Evolutionary conservation across 2,888 invertebrate genomes (phyloP), one percentile per base, ranked within the genome.

Genomic region (Synanthedon vespiformis): DNA sequence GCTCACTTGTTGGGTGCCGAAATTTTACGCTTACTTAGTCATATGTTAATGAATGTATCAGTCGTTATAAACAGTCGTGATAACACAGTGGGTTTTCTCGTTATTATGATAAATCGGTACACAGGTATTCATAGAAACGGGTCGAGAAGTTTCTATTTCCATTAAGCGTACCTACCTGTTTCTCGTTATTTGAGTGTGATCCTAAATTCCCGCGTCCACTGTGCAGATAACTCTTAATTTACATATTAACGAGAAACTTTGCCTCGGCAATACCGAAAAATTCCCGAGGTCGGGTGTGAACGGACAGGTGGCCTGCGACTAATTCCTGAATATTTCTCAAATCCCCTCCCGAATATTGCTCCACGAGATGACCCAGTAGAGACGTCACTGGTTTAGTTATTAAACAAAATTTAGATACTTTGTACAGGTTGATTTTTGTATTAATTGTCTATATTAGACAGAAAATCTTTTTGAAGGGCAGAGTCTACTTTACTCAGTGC

Each of bases 211-310:
- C 61, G 66, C 67, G 73, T 77, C 77, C 77, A 71, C 73, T 65
- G 70, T 67, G 66, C 75, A 82, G 83, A 80, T 81, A 77, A 78
- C 78, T 81, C 79, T 81, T 79, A 76, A 85, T 85, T 85, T 85
- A 76, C 85, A 85, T 85, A 83, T 82, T 85, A 85, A 85, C 82
- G 82, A 85, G 85, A 80, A 83, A 83, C 77, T 84, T 83, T 80
- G 83, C 80, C 80, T 80, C 72, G 72, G 69, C 73, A 70, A 77
- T 76, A 75, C 71, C 74, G 75, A 85, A 86, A 86, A 85, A 84
- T 75, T 75, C 72, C 68, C 63, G 65, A 71, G 75, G 70, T 71
- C 67, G 73, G 72, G 68, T 85, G 85, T 71, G 86, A 86, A 77
- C 74, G 59, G 70, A 62, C 86, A 86, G 82, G 79, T 85, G 84